Evolutionary conservation across 1,140 invertebrate genomes (phyloP), one percentile per base, ranked within the genome.

Genomic region (Aporrectodea caliginosa): DNA sequence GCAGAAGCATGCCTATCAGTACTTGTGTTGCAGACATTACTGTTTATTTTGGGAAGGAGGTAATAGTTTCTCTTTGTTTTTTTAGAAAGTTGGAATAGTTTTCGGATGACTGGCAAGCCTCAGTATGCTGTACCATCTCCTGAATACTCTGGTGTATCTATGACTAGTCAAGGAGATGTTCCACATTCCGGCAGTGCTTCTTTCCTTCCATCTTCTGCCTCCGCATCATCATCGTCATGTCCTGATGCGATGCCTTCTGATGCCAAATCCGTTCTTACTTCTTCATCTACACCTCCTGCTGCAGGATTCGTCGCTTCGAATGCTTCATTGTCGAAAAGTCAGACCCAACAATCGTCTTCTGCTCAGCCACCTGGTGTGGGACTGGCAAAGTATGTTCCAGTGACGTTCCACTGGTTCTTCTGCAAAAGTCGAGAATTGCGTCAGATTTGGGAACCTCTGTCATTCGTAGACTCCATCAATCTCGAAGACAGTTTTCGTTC

Each of bases 331-430:
- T 6, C 43, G 6, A 58, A 58, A 22, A 58, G 43, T 58, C 43
- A 6, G 43, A 58, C 43, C 22, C 6, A 58, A 6, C 43, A 58
- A 22, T 22, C 43, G 22, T 58, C 43, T 58, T 22, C 43, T n/a
- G n/a, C 43, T 12, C 22, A 58, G 43, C 43, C 22, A n/a, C 22
- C 43, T 12, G 43, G 6, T 58, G 43, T 6, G 22, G 43, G 43
- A 6, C 43, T 12, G 43, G 22, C 43, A 12, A 58, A 58, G 22
- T 94, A 94, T 84, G 86, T 90, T 77, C 92, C 93, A 0, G 92
- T 95, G 1, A 91, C 93, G 73, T 91, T 92, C 82, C 95, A 97
- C 88, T 98, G 96, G 96, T 97, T 97, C 86, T 95, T 92, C 85
- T 90, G 92, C 34, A 93, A 92, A 35, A 91, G 91, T 69, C 85